phyloP scores from a whole-genome alignment of 2,888 invertebrate species.

The Agrochola lota region DNA sequence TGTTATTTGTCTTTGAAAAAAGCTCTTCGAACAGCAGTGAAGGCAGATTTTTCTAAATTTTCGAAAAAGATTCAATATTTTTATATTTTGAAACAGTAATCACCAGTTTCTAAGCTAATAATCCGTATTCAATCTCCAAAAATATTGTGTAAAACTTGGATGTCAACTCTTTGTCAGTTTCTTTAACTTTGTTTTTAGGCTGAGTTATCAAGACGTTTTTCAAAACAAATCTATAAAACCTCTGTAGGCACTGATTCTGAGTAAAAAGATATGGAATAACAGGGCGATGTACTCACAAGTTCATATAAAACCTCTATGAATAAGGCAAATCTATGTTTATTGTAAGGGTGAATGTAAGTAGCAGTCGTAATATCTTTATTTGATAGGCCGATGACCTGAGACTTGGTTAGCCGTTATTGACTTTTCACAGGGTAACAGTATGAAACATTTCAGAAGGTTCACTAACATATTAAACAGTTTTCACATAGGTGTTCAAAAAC shows the following conservation, averaged over 20 bases:
- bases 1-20: neutral
- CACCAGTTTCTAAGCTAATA: neutral
- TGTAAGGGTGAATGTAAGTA: slow-evolving; percentile 19
- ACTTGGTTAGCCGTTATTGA: slow-evolving; percentile 25
- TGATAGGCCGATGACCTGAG: slow-evolving; percentile 36
- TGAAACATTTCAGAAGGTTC: slow-evolving; percentile 16
- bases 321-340: slow-evolving; percentile 13
- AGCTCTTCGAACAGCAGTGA: neutral
- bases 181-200: neutral
- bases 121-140: no score
- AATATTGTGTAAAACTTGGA: neutral
- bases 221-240: slow-evolving; percentile 13
- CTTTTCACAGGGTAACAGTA: neutral
- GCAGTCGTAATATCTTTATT: slow-evolving; percentile 32
- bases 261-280: slow-evolving; percentile 3
- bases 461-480: neutral
- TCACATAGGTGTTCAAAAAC: neutral
- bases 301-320: slow-evolving; percentile 30
- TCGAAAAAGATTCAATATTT: neutral
- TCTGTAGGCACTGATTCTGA: neutral
- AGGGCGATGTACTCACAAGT: neutral
- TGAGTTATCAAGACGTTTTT: neutral
- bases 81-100: neutral
- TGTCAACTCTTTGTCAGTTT: neutral
- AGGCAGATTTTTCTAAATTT: neutral